Evolutionary conservation across 2,888 invertebrate species (phyloP).

Genomic region (Heliconius cydno): DNA sequence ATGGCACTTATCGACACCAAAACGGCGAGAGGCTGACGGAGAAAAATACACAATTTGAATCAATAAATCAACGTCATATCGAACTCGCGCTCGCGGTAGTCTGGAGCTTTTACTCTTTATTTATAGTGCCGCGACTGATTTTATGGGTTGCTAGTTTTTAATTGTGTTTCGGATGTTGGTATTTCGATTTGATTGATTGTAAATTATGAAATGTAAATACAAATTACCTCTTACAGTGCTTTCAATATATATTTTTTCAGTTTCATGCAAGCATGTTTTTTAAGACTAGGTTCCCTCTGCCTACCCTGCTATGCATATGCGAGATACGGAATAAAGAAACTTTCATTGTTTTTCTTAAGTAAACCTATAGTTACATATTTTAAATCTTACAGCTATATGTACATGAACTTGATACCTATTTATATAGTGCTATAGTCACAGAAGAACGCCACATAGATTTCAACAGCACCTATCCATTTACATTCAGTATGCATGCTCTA

Average conservation of each 20-base stretch:
- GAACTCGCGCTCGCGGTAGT: constrained; percentile 63
- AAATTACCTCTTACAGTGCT: background rate
- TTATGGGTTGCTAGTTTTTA: constrained; percentile 26
- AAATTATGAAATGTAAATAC: no score
- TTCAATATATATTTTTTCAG: no score
- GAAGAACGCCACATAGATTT: constrained; percentile 54
- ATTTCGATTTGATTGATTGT: background rate
- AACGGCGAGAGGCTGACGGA: constrained; percentile 73
- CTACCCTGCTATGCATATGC: no score
- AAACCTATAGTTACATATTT: no score
- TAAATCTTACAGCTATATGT: no score
- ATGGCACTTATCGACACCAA: constrained; percentile 80
- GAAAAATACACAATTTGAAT: constrained; percentile 83
- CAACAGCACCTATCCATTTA: constrained; percentile 64
- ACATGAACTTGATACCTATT: background rate
- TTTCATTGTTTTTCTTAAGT: no score
- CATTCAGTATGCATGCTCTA: constrained; percentile 76
- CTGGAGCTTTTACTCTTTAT: constrained; percentile 71
- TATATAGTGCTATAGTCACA: background rate
- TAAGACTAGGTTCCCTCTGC: no score
- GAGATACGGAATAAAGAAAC: no score
- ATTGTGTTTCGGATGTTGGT: constrained; percentile 18
- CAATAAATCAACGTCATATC: constrained; percentile 75
- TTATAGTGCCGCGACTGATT: constrained; percentile 59
- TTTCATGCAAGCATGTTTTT: no score